These are phyloP conservation scores for Pseudomyrmex cubaensis DNA, from an alignment of 1,140 invertebrate species.

Conservation along the genomic window DNA sequence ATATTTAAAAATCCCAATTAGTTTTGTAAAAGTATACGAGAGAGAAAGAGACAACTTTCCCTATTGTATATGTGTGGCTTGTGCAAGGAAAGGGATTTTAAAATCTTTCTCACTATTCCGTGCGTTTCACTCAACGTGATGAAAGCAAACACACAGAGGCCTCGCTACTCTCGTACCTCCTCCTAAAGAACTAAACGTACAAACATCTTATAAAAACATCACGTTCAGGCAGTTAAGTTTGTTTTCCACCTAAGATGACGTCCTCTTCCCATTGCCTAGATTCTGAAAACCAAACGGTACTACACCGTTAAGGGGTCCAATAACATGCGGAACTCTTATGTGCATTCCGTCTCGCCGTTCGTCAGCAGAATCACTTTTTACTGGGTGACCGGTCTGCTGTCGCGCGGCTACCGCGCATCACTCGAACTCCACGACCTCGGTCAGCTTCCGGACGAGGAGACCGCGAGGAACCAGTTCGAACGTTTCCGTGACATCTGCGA, in stretches of 20 bases:
- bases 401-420: constrained; percentile 88
- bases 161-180: constrained; percentile 16
- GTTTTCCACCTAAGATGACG: constrained; percentile 28
- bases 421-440: constrained; percentile 90
- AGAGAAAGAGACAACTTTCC: no score
- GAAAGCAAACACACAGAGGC: background rate
- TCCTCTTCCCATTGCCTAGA: constrained; percentile 60
- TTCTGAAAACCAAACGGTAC: constrained; percentile 66
- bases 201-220: constrained; percentile 25
- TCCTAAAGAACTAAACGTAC: background rate
- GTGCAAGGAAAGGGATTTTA: background rate
- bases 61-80: no score
- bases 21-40: no score
- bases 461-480: constrained; percentile 85
- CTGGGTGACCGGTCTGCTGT: constrained; percentile 90
- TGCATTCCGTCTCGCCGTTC: constrained; percentile 68
- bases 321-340: constrained; percentile 66
- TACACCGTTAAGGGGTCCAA: constrained; percentile 54
- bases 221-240: background rate
- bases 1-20: no score
- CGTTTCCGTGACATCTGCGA: constrained; percentile 85
- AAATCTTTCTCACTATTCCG: constrained; percentile 23
- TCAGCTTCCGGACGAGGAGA: constrained; percentile 88
- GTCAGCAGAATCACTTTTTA: constrained; percentile 89
- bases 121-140: constrained; percentile 27